Percentiles rank a stretch among this genome's conserved stretches.
Evolutionary conservation across 2,113 vertebrate species (phyloP).

Genomic region (Pituophis catenifer): DNA sequence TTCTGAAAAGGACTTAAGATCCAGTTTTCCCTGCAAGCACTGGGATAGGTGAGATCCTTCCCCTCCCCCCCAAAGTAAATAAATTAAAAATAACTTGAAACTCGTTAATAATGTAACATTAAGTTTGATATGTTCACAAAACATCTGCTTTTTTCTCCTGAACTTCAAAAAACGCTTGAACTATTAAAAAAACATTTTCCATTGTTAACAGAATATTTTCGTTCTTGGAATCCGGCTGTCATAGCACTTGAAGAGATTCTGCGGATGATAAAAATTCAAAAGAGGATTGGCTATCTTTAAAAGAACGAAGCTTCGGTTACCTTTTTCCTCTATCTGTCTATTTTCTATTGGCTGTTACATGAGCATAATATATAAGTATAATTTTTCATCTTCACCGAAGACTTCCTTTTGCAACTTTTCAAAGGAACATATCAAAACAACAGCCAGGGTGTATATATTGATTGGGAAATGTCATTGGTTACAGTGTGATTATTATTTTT

Average conservation of each 20-base stretch:
- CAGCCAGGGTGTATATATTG: not conserved
- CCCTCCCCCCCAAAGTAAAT: not conserved
- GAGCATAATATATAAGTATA: not conserved
- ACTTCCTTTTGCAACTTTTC: constrained; percentile 21
- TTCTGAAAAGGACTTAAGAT: not conserved
- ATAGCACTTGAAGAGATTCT: constrained; percentile 46
- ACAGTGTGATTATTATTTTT: not conserved
- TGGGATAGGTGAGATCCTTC: not conserved
- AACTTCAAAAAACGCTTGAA: constrained; percentile 42
- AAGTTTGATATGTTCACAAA: constrained; percentile 35
- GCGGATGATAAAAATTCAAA: constrained; percentile 53
- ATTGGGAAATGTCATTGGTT: not conserved
- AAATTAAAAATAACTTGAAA: not conserved
- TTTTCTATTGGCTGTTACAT: constrained; percentile 49
- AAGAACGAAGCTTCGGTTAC: constrained; percentile 39
- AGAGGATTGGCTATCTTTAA: constrained; percentile 43
- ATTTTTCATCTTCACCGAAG: constrained; percentile 35
- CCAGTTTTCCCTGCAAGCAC: not conserved
- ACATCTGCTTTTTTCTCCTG: constrained; percentile 46
- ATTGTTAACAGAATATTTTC: constrained; percentile 43
- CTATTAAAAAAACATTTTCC: constrained; percentile 41
- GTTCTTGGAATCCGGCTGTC: constrained; percentile 43
- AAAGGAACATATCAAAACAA: constrained; percentile 28
- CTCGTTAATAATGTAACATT: not conserved
- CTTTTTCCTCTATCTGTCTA: constrained; percentile 41